Evolutionary conservation across 2,888 invertebrate genomes (phyloP).

Genomic region (Leptura quadrifasciata): DNA sequence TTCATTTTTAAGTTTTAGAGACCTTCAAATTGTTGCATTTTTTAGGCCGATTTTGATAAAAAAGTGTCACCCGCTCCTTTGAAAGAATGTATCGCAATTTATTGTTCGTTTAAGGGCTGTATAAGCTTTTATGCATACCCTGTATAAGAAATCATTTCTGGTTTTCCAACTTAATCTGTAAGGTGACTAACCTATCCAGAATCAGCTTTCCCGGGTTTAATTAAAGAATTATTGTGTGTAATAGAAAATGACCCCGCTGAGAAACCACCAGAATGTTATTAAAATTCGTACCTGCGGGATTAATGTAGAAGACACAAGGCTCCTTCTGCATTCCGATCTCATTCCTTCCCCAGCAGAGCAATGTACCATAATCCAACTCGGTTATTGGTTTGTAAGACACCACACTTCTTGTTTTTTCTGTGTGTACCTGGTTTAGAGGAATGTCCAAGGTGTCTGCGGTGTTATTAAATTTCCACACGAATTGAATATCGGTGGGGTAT

Average conservation of each 20-base stretch:
- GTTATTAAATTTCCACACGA: slow-evolving; percentile 87
- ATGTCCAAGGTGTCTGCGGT: slow-evolving; percentile 83
- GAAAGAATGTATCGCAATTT: too few relatives aligned
- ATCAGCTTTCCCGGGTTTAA: too few relatives aligned
- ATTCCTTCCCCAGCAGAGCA: slow-evolving; percentile 85
- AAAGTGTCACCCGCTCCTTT: too few relatives aligned
- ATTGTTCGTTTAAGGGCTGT: too few relatives aligned
- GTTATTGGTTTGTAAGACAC: slow-evolving; percentile 84
- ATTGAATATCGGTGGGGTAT: slow-evolving; percentile 82
- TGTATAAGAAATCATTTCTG: too few relatives aligned
- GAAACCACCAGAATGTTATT: neutral
- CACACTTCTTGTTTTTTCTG: slow-evolving; percentile 80
- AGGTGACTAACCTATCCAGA: too few relatives aligned
- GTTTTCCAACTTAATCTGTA: too few relatives aligned
- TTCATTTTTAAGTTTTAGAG: too few relatives aligned
- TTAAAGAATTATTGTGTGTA: too few relatives aligned
- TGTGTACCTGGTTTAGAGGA: slow-evolving; percentile 78
- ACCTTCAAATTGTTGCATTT: too few relatives aligned
- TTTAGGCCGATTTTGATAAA: too few relatives aligned
- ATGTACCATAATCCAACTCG: slow-evolving; percentile 84
- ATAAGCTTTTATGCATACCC: too few relatives aligned
- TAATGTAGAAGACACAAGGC: slow-evolving; percentile 84
- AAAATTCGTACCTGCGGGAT: slow-evolving; percentile 79
- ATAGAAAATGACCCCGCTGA: neutral
- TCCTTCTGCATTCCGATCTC: slow-evolving; percentile 83